Conservation (phyloP, 23 tunicate genomes). For the Trididemnum miniatum region DNA sequence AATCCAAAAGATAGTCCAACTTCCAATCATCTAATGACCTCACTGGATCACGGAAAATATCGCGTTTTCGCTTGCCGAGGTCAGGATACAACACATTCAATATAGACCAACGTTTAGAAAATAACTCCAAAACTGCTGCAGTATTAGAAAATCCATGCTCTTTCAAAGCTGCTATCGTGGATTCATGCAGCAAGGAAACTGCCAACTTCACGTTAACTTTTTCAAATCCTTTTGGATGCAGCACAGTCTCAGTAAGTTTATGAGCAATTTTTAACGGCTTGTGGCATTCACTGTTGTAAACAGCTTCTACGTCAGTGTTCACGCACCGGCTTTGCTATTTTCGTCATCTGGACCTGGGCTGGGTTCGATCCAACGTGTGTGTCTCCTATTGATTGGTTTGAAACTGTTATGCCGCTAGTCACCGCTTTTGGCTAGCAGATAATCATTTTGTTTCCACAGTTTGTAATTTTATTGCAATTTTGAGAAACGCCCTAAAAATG, state of each 20-base stretch:
- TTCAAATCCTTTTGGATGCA: conserved; percentile 3
- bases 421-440: too few species aligned
- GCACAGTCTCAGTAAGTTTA: conserved; percentile 15
- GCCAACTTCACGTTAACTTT: conserved; percentile 19
- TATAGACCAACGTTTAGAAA: conserved; percentile 8
- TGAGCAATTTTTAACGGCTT: conserved; percentile 23
- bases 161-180: conserved; percentile 1
- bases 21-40: conserved; percentile 17
- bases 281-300: conserved; percentile 16
- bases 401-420: too few species aligned
- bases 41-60: conserved; percentile 14
- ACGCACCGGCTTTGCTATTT: too few species aligned
- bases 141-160: not conserved
- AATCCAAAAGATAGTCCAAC: not conserved
- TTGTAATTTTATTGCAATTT: too few species aligned
- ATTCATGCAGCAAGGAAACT: conserved; percentile 9
- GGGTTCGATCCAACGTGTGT: too few species aligned
- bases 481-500: too few species aligned
- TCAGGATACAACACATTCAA: not conserved
- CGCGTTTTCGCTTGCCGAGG: conserved; percentile 4
- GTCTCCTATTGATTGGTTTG: too few species aligned
- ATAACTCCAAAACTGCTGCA: conserved; percentile 12
- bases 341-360: too few species aligned
- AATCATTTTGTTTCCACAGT: too few species aligned
- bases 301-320: not conserved